These are phyloP conservation scores for Microctonus hyperodae DNA, from an alignment of 2,888 invertebrate species.

Conservation along the genomic window DNA sequence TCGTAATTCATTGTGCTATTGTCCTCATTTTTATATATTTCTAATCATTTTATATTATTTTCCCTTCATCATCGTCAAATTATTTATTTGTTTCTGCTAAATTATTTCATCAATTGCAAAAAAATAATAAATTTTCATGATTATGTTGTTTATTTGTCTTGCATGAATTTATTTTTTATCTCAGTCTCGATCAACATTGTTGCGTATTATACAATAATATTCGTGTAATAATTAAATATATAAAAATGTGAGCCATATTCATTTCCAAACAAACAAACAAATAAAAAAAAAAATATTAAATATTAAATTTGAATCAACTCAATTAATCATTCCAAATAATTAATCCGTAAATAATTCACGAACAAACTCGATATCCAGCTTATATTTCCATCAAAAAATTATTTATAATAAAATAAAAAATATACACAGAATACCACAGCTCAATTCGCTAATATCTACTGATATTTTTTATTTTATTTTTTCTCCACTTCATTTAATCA, in stretches of 20 bases:
- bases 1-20: constrained; percentile 42
- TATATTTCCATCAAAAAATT: no score
- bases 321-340: no score
- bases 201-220: neutral
- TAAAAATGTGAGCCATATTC: no score
- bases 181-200: constrained; percentile 2
- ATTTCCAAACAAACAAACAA: no score
- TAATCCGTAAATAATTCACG: neutral
- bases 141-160: constrained; percentile 2
- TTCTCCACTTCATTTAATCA: neutral
- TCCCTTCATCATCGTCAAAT: neutral
- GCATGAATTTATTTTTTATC: neutral
- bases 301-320: neutral
- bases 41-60: neutral
- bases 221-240: neutral
- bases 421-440: neutral
- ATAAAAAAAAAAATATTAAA: neutral
- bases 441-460: neutral
- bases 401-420: neutral
- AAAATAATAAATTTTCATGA: neutral
- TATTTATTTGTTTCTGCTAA: neutral
- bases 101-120: neutral
- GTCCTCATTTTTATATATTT: constrained; percentile 32
- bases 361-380: neutral
- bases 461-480: neutral